Evolutionary conservation across 2,113 vertebrate genomes (phyloP), one percentile per base, ranked within the genome.

Genomic region (Gallinago paraguaiae): DNA sequence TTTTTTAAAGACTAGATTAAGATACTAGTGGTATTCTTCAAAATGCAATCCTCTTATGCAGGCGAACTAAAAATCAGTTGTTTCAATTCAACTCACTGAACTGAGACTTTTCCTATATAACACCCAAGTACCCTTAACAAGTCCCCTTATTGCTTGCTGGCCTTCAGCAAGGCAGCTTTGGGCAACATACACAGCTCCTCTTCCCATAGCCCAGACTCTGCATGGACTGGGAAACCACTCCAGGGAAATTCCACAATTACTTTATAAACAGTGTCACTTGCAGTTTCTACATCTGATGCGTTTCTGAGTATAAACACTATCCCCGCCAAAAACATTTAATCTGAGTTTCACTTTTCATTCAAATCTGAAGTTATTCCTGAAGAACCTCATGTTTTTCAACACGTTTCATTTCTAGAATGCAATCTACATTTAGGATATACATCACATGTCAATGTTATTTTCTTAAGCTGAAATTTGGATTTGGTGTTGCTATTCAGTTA

Each of bases 251-350:
- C 60, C 41, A 28, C 4, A 41, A 24, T 17, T 72, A 70, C 45
- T 46, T 75, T 59, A 74, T 23, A 18, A 86, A 53, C 22, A 10
- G 6, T 2, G 2, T 56, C 53, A 75, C 76, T 83, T 69, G 13
- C 59, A 80, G 28, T 33, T 81, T 86, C 19, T 30, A 27, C 28
- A 75, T 51, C 53, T 25, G 20, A 51, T 12, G 6, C 30, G 56
- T 20, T 68, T 76, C 57, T 31, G 11, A 84, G 7, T 31, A 76
- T 5, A 50, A 79, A 80, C 41, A 72, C 4, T 2, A 4, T 2
- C 2, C 27, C 9, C 5, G 10, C 18, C 2, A 30, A 16, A 81
- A 50, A 0, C 7, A 33, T 0, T 19, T 7, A 70, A 59, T 12
- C 33, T 0, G 1, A 45, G 24, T 23, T 90, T 56, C 70, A 60